Evolutionary conservation across 1,140 invertebrate species (phyloP).

Genomic region (Lethrus apterus): DNA sequence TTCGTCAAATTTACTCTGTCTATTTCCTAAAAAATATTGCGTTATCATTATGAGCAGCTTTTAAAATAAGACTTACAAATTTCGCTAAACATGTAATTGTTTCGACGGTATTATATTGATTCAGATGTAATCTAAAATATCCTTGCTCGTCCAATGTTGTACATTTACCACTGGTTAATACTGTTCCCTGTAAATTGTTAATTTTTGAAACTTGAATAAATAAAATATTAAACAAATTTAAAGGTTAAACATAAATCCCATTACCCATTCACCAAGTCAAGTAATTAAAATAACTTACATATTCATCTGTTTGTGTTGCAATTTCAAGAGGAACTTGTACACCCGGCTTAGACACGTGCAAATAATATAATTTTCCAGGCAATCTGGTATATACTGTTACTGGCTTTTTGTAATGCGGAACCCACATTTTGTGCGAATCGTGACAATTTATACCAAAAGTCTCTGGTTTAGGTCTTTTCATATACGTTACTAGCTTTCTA

Average conservation of each 20-base stretch:
- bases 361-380: conserved; percentile 44
- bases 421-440: conserved; percentile 15
- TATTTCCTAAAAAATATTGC: not conserved
- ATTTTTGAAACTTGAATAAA: not conserved
- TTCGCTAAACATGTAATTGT: conserved; percentile 51
- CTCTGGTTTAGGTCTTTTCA: conserved; percentile 2
- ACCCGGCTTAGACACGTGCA: conserved; percentile 44
- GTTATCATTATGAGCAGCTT: no score
- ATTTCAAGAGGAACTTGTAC: conserved; percentile 37
- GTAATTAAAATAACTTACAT: conserved; percentile 24
- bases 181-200: conserved; percentile 32
- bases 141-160: conserved; percentile 31
- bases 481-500: conserved; percentile 22
- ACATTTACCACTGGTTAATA: conserved; percentile 42
- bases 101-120: conserved; percentile 46
- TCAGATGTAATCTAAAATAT: conserved; percentile 54
- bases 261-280: not conserved
- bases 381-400: conserved; percentile 39
- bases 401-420: conserved; percentile 35
- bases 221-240: not conserved
- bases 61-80: conserved; percentile 38
- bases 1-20: conserved; percentile 39
- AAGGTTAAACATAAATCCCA: no score
- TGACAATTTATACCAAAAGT: no score
- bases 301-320: conserved; percentile 28